These are phyloP conservation scores for Amorpha juglandis DNA, from an alignment of 2,888 invertebrate genomes.

Conservation along the genomic window DNA sequence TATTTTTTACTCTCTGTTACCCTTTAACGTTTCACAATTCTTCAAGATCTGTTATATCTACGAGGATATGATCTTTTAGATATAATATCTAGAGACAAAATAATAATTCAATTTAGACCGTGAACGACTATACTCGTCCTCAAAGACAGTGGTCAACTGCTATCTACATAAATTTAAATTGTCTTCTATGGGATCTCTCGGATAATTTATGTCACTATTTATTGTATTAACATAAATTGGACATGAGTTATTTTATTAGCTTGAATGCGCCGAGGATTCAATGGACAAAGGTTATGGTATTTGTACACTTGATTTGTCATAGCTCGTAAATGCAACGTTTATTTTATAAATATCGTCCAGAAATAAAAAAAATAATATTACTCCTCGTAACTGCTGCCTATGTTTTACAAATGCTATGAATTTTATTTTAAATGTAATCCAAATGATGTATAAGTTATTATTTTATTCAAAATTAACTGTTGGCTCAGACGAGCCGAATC, in stretches of 20 bases:
- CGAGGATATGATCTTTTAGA: background rate
- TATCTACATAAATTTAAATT: conserved; percentile 79
- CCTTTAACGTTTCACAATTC: background rate
- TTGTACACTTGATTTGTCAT: conserved; percentile 78
- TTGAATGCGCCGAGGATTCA: conserved; percentile 73
- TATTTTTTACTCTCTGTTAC: too few species aligned
- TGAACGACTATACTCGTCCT: conserved; percentile 43
- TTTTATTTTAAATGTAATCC: background rate
- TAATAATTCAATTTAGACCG: conserved; percentile 58
- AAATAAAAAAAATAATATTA: conserved; percentile 42
- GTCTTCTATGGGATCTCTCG: conserved; percentile 69
- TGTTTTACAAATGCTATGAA: background rate
- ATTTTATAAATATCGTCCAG: conserved; percentile 49
- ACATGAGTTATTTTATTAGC: conserved; percentile 83
- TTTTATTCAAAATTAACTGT: too few species aligned
- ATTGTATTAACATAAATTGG: conserved; percentile 85
- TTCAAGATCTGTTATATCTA: background rate
- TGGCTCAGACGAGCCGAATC: too few species aligned
- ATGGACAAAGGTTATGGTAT: conserved; percentile 74
- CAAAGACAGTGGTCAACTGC: conserved; percentile 58
- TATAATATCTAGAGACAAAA: background rate
- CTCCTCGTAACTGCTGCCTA: conserved; percentile 12
- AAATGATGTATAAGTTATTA: too few species aligned
- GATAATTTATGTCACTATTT: conserved; percentile 82
- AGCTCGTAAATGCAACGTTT: conserved; percentile 75